Percentiles rank a stretch among this genome's conserved stretches.
phyloP scores from a whole-genome alignment of 2,113 vertebrate genomes.

The Perca schrenkii region DNA sequence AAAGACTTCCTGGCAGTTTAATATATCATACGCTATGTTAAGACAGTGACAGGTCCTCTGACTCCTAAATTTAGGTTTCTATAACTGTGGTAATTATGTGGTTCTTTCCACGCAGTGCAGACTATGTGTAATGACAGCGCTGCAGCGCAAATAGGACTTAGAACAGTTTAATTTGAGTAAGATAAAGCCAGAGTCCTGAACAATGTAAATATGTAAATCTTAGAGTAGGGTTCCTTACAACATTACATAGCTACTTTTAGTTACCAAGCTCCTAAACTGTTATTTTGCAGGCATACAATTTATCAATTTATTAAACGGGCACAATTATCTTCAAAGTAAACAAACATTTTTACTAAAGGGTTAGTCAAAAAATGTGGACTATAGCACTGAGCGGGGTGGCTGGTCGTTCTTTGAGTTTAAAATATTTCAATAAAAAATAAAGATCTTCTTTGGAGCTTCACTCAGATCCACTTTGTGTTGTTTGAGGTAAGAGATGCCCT shows the following conservation, averaged over 20 bases:
- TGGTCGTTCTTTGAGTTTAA: background rate
- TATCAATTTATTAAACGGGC: background rate
- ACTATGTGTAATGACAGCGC: constrained; percentile 45
- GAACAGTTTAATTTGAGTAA: constrained; percentile 3
- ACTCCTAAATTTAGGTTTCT: constrained; percentile 63
- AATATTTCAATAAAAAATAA: background rate
- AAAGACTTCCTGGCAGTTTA: constrained; percentile 1
- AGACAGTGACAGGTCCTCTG: constrained; percentile 49
- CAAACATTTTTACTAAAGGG: background rate
- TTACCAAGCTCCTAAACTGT: background rate
- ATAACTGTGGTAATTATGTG: constrained; percentile 57
- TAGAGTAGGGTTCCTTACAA: background rate
- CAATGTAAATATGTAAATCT: constrained; percentile 7
- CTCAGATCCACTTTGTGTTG: constrained; percentile 11
- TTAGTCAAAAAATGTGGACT: background rate
- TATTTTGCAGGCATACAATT: background rate
- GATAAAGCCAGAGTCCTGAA: constrained; percentile 6
- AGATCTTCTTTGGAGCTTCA: background rate
- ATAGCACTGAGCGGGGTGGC: background rate
- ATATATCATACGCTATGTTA: constrained; percentile 45
- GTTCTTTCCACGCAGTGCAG: constrained; percentile 45
- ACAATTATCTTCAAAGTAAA: background rate
- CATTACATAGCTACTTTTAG: background rate
- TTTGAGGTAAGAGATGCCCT: constrained; percentile 39
- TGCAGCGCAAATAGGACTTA: constrained; percentile 4